Base-by-base conservation (phyloP, 2,888 invertebrate species). In the Phlogophora meticulosa region DNA sequence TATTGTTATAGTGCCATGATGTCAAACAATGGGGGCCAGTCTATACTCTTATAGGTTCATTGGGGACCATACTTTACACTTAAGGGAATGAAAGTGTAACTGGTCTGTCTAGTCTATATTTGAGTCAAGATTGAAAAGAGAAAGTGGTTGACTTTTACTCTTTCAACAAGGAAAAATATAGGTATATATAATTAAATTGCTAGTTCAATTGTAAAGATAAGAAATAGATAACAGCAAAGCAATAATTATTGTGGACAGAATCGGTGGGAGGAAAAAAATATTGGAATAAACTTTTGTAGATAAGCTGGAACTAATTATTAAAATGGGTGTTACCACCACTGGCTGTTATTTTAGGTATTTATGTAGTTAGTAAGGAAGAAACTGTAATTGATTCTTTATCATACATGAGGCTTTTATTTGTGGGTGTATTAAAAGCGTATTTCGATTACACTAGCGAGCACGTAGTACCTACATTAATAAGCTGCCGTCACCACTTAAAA, bases 401-500 rank as follows among this genome's bases (percentile, higher is more conserved):
- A 9, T 34, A 17, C n/a, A 40, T 22, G 24, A 34, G 17, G n/a
- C 11, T 34, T 7, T 17, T 22, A 28, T 1, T 57, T 28, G 67
- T 40, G 66, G 56, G 49, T 51, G 40, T 40, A 45, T 4, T 10
- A 22, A 9, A 20, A 24, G 32, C 43, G 20, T 28, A 32, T 28
- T 66, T 51, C 7, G 3, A 48, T 32, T 45, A 20, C 28, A 34
- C 57, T 46, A 61, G 24, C 9, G 43, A 67, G 62, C 68, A 74
- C 55, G 76, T 76, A 73, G 63, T 28, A 62, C 49, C 2, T 28
- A 57, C 60, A 28, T 55, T 65, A 72, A 71, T 76, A 77, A 70
- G 66, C 60, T 72, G n/a, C n/a, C 76, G 93, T 93, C 93, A 94
- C 88, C 88, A 91, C 91, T 88, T 85, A 93, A 94, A 94, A 94